phyloP scores from a whole-genome alignment of 2,113 vertebrate genomes.

The Crocuta crocuta region DNA sequence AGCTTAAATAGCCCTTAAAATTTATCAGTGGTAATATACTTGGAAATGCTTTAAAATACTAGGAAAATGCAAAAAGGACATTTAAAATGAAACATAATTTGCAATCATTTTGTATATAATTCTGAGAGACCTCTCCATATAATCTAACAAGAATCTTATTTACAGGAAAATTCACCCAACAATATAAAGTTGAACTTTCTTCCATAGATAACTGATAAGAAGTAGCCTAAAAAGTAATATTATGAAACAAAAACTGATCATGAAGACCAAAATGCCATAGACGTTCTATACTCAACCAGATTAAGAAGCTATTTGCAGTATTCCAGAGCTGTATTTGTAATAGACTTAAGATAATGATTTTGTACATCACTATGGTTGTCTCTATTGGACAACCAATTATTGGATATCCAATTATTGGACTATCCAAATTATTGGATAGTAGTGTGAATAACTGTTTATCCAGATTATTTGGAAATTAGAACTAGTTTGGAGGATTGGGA shows the following conservation, averaged over 20 bases:
- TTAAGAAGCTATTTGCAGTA: background rate
- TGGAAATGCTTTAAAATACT: conserved; percentile 31
- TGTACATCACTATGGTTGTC: background rate
- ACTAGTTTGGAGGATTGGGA: background rate
- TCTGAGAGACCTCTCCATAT: background rate
- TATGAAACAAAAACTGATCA: conserved; percentile 40
- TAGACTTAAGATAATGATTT: background rate
- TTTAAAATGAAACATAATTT: conserved; percentile 42
- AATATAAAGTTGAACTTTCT: conserved; percentile 47
- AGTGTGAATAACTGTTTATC: background rate
- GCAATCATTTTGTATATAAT: conserved; percentile 32
- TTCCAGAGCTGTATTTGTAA: background rate
- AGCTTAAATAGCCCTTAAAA: conserved; percentile 2
- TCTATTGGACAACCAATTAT: background rate
- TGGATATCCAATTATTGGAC: too few relatives aligned
- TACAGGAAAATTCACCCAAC: background rate
- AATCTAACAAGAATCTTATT: conserved; percentile 28
- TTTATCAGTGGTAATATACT: background rate
- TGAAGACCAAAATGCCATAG: background rate
- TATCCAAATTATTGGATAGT: background rate
- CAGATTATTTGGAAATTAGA: background rate
- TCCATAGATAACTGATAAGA: background rate
- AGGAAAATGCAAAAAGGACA: conserved; percentile 13
- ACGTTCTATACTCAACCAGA: background rate
- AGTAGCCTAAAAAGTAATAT: background rate